Evolutionary conservation across 2,797 vertebrate species (phyloP).

Genomic region (Pachyuromys duprasi): DNA sequence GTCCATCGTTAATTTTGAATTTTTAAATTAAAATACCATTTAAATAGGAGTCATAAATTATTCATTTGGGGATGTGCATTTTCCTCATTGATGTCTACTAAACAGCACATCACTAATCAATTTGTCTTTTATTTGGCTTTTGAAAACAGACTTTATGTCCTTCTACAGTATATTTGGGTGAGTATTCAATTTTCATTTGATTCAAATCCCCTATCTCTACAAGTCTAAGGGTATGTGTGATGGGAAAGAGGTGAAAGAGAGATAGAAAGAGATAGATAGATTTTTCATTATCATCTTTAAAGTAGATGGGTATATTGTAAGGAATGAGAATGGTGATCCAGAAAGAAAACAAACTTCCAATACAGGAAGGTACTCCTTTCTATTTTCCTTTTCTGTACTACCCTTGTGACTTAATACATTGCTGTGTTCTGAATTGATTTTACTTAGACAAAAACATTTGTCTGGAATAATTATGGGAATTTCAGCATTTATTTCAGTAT

Average conservation of each 20-base stretch:
- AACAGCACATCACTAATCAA: not conserved
- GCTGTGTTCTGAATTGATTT: not conserved
- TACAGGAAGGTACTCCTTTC: not conserved
- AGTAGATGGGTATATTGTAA: not conserved
- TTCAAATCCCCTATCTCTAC: not conserved
- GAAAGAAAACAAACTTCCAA: slow-evolving; percentile 7
- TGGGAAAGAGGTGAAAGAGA: no score
- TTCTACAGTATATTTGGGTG: not conserved
- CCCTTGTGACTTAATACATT: not conserved
- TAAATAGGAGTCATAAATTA: slow-evolving; percentile 17
- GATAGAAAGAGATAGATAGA: no score
- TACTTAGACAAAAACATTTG: not conserved
- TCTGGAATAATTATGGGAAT: not conserved
- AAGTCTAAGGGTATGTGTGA: not conserved
- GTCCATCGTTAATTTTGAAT: not conserved
- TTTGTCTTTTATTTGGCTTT: not conserved
- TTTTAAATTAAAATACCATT: slow-evolving; percentile 61
- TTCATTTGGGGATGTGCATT: not conserved
- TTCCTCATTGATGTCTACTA: not conserved
- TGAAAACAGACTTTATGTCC: not conserved
- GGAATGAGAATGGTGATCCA: fast-evolving
- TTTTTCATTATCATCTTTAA: not conserved
- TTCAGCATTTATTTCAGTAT: not conserved
- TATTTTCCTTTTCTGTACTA: not conserved
- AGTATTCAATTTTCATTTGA: not conserved